Evolutionary conservation across 1,140 invertebrate genomes (phyloP), one percentile per base, ranked within the genome.

Genomic region (Drosophila ananassae): DNA sequence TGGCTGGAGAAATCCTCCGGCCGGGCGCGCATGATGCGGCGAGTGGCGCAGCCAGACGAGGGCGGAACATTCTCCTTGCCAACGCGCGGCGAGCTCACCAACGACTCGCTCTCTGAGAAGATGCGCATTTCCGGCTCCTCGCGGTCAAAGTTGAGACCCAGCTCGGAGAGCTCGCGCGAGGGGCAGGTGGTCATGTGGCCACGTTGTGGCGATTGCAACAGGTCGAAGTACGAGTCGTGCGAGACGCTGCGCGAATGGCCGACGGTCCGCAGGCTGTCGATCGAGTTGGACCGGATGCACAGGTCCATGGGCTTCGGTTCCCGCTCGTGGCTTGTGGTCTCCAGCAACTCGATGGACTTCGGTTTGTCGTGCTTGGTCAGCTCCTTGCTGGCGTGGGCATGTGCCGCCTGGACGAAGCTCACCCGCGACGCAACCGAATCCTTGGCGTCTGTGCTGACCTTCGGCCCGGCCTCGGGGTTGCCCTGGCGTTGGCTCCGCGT

Each of bases 171-270:
- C 92, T 97, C 96, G 12, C 95, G 69, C 44, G 91, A 92, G 0
- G 93, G 93, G 22, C 93, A 94, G 21, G 90, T 90, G 30, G 91
- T 90, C 63, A 90, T 77, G 44, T 91, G 85, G 2, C 90, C 91
- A 21, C 91, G 75, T 47, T 93, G 93, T 57, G 80, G 94, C 55
- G 90, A 93, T 92, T 80, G 94, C 80, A 90, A 89, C 73, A 87
- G 94, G 93, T 98, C 97, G 93, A 98, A 98, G 92, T 98, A 98
- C 1, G 97, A 98, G 92, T 98, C 97, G 90, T 98, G 97, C 0
- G 97, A 98, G 0, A 97, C 96, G 1, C 96, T 97, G 54, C 96
- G 77, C 25, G 89, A 91, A 37, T 92, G 92, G 0, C 90, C 91
- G 5, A 83, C 79, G 1, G 89, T 92, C 10, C 91, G 84, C 17